Evolutionary conservation across 2,113 vertebrate species (phyloP).

Genomic region (Tragelaphus imberbis): DNA sequence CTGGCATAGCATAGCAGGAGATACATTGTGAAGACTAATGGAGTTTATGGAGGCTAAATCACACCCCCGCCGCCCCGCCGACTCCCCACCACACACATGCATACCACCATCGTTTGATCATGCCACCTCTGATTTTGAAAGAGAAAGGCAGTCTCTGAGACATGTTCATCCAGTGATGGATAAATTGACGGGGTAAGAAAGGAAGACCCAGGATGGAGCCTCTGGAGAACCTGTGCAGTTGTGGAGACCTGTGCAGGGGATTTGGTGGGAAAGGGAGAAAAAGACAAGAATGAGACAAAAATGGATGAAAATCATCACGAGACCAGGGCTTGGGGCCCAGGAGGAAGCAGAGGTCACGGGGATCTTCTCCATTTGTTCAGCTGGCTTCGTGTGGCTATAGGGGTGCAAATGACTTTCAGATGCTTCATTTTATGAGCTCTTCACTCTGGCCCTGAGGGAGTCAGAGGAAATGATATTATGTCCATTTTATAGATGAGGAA

Average conservation of each 20-base stretch:
- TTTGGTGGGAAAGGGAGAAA: background rate
- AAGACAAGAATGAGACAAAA: background rate
- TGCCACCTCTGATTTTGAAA: background rate
- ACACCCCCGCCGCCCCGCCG: fast-evolving
- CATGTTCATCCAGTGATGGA: background rate
- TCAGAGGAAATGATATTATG: background rate
- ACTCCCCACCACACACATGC: background rate
- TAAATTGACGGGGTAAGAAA: background rate
- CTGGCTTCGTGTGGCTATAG: fast-evolving
- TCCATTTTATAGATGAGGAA: conserved; percentile 27
- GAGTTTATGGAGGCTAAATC: background rate
- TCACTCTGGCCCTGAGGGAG: background rate
- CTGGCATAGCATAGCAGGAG: background rate
- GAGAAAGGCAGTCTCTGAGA: background rate
- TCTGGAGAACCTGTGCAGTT: background rate
- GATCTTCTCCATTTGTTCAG: background rate
- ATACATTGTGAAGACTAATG: background rate
- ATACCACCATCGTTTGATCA: background rate
- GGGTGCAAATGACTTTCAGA: background rate
- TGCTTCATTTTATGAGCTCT: background rate
- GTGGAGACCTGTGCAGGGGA: background rate
- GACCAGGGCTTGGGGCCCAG: background rate
- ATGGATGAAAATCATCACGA: background rate
- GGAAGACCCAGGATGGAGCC: background rate
- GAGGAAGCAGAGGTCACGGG: background rate